Conservation (phyloP, 92 coral and sea anemone species). For the Phenganax marumi region DNA sequence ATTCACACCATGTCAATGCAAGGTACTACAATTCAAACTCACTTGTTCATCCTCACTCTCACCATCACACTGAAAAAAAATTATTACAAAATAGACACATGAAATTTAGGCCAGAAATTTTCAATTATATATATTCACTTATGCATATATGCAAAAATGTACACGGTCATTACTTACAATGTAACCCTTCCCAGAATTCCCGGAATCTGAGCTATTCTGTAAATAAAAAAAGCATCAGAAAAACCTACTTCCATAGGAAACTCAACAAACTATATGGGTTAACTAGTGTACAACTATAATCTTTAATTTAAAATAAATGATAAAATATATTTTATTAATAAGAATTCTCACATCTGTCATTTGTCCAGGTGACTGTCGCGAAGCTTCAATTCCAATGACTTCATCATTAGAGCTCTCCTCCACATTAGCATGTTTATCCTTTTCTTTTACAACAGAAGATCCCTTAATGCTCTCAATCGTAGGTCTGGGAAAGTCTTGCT, state of each 20-base stretch:
- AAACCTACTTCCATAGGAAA: neutral
- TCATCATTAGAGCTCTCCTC: slow-evolving; percentile 1
- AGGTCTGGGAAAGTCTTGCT: neutral
- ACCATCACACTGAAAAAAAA: slow-evolving; percentile 73
- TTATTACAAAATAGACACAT: neutral
- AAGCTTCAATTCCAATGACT: neutral
- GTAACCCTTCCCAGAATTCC: slow-evolving; percentile 92
- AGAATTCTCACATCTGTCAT: slow-evolving; percentile 33
- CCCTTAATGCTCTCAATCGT: neutral
- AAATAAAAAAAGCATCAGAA: neutral
- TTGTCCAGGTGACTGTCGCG: slow-evolving; percentile 12
- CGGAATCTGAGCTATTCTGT: slow-evolving; percentile 90
- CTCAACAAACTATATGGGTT: too few relatives aligned
- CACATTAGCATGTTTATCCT: neutral
- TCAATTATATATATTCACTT: neutral
- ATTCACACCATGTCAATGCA: neutral
- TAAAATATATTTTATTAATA: neutral
- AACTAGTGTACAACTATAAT: too few relatives aligned
- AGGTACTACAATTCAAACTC: slow-evolving; percentile 25
- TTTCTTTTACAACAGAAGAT: neutral
- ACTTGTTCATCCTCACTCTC: slow-evolving; percentile 92
- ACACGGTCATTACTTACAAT: slow-evolving; percentile 60
- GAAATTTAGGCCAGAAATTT: neutral
- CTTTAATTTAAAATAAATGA: too few relatives aligned
- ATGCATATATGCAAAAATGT: neutral